These are phyloP conservation scores for Antennarius striatus DNA, from an alignment of 2,113 vertebrate species.

Conservation along the genomic window DNA sequence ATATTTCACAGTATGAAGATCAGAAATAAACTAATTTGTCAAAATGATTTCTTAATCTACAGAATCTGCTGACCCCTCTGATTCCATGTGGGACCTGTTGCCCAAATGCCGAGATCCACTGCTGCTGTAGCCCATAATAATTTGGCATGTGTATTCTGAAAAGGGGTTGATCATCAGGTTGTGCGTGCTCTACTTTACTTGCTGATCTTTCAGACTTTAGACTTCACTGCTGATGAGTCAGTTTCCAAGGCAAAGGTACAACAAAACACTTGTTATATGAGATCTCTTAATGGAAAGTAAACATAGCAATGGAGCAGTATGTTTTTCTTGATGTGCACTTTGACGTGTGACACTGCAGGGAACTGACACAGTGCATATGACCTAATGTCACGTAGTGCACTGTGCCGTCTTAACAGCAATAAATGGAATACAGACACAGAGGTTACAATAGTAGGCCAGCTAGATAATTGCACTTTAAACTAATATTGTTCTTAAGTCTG, in stretches of 20 bases:
- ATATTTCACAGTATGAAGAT: background rate
- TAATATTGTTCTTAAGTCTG: conserved; percentile 72
- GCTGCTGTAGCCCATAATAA: conserved; percentile 23
- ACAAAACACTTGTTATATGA: conserved; percentile 36
- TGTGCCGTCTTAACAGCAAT: conserved; percentile 5
- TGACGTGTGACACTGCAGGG: conserved; percentile 31
- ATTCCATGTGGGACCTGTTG: conserved; percentile 15
- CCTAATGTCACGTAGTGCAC: conserved; percentile 29
- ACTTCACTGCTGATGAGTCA: conserved; percentile 47
- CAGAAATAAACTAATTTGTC: background rate
- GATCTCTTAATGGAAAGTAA: conserved; percentile 38
- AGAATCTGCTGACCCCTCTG: conserved; percentile 16
- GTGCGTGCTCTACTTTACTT: conserved; percentile 33
- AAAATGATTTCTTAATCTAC: conserved; percentile 14
- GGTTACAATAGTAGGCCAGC: conserved; percentile 47
- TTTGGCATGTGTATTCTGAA: conserved; percentile 22
- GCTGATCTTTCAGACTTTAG: conserved; percentile 61
- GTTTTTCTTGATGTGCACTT: conserved; percentile 41
- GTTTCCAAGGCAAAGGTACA: conserved; percentile 47
- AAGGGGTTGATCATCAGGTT: conserved; percentile 18
- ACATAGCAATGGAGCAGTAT: conserved; percentile 35
- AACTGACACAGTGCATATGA: conserved; percentile 4
- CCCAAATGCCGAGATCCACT: conserved; percentile 28
- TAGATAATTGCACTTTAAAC: conserved; percentile 63
- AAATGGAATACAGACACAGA: conserved; percentile 41